Evolutionary conservation across 2,888 invertebrate species (phyloP), one percentile per base, ranked within the genome.

Genomic region (Tenthredo scrophulariae): DNA sequence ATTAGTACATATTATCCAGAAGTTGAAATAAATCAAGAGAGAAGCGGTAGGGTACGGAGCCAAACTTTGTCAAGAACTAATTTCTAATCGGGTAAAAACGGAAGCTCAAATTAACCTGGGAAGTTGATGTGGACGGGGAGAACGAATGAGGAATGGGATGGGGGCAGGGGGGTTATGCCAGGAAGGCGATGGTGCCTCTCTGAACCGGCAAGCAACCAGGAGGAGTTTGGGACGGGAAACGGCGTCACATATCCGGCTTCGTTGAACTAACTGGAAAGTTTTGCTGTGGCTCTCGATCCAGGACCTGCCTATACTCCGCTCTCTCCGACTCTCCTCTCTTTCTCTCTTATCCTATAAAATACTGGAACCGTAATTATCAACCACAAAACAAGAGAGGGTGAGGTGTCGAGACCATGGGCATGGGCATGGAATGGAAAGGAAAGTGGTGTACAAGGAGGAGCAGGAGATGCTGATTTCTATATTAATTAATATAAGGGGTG

Each of bases 31-130:
- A 40, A 74, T 74, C 72, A 74, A 43, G 67, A 33, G 67, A 33
- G 67, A 33, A 67, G 33, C 2, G 26, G 6, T 7, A 15, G 18
- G 33, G 33, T 29, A 26, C 33, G 1, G 74, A 0, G 40, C n/a
- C 13, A 37, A 84, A 84, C 22, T 72, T 84, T 29, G 43, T 29
- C 26, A 22, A 33, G 58, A 84, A 84, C 79, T 67, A 85, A 85
- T 85, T 85, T 87, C 88, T 90, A 91, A 91, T 90, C 88, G 90
- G 87, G 88, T 89, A 91, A 91, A 90, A 90, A 90, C 89, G 89
- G 89, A 89, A 90, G 90, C 89, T 89, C 89, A 89, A 91, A 91
- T 92, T 91, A 92, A 92, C 91, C 89, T 89, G 87, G 89, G n/a
- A 40, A 37, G 80, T 80, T 58, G 40, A 80, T n/a, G 77, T 40